Conservation (phyloP, 2,797 vertebrate species). For the Scyliorhinus canicula region DNA sequence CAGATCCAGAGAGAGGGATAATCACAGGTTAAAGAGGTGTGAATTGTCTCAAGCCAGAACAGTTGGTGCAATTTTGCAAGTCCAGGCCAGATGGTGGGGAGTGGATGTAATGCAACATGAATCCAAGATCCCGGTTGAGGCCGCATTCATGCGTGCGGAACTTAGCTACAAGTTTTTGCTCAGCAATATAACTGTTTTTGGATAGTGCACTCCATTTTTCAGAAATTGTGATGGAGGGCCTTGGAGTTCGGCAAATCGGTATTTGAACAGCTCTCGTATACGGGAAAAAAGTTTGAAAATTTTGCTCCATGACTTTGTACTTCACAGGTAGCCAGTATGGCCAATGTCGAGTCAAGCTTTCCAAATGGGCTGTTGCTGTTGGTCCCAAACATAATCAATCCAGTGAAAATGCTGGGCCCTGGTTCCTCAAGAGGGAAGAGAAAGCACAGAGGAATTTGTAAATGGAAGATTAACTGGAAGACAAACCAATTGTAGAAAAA, state of each 20-base stretch:
- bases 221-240: background rate
- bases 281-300: background rate
- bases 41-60: too few species aligned
- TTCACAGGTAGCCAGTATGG: background rate
- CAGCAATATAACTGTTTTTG: background rate
- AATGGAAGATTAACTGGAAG: background rate
- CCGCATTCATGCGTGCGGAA: too few species aligned
- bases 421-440: background rate
- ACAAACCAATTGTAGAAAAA: background rate
- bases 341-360: background rate
- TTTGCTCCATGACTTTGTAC: background rate
- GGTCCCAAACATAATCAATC: background rate
- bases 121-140: too few species aligned
- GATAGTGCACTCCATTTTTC: background rate
- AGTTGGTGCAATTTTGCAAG: too few species aligned
- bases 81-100: too few species aligned
- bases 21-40: too few species aligned
- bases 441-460: background rate
- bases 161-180: too few species aligned
- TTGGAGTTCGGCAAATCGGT: background rate
- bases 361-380: background rate
- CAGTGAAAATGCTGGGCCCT: background rate
- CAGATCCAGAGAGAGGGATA: too few species aligned
- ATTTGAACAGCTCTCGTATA: background rate
- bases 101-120: too few species aligned